Evolutionary conservation across 2,113 vertebrate species (phyloP), one percentile per base, ranked within the genome.

Genomic region (Apeltes quadracus): DNA sequence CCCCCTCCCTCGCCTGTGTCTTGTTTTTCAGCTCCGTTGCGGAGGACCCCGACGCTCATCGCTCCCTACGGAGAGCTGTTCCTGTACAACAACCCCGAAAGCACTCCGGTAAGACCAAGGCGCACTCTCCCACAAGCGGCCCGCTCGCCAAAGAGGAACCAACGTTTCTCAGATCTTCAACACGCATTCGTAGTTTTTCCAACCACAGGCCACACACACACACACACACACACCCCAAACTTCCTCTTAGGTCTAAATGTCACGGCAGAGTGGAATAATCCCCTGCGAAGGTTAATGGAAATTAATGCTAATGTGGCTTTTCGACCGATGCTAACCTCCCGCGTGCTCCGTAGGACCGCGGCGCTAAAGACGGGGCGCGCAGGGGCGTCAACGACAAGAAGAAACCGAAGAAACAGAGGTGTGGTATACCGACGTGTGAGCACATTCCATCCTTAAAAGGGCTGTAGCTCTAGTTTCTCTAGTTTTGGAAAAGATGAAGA

Each of bases 11-110:
- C 71, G 65, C 81, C 27, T 87, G 36, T 76, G 69, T 81, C 61
- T 64, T 12, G 4, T 22, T 75, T 71, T 85, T 81, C 62, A 94
- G 93, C 82, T 69, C 44, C 85, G 66, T 61, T 76, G 78, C 62
- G 76, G 79, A 93, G 92, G 84, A 92, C 91, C 36, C 83, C 87
- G 86, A 88, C 88, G 3, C 72, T 92, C 25, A 96, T 97, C 56
- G 92, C 89, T 88, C 97, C 97, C 12, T 97, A 98, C 63, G 95
- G 95, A 69, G 97, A 98, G 88, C 93, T 93, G 27, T 97, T 95
- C 91, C 87, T 96, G 76, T 94, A 91, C 90, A 94, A 94, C 90
- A 91, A 53, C 67, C 50, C 90, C 65, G 83, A 92, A 68, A 85
- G 82, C 81, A 46, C 84, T 72, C 56, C 81, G 91, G 97, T 98